Base-by-base conservation (phyloP, 2,797 vertebrate genomes). In the Heliangelus exortis region DNA sequence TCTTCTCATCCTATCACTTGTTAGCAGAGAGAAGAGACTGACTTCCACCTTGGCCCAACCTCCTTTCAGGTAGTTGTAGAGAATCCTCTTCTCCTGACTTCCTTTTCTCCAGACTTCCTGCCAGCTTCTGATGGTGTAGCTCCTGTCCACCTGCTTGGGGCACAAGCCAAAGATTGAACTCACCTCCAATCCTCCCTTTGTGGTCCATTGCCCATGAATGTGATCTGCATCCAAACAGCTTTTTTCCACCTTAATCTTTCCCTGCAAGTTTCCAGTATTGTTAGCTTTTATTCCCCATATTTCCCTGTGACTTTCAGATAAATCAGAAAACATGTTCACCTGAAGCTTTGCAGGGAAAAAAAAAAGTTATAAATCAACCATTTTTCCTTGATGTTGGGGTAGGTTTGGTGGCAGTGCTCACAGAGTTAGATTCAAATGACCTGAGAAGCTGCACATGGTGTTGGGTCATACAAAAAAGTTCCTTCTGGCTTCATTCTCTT, bases 381-480 rank as follows among this genome's bases (percentile, higher is more conserved):
- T 4, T 7, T 68, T 94, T 74, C 80, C 69, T 91, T 80, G 77
- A 69, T 22, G 16, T 23, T 0, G 1, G 78, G 71, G 41, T 26
- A 51, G n/a, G 50, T 90, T 95, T 90, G 53, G 53, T 54, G 76
- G 58, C 82, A 78, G 36, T 45, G 61, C 81, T 89, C 1, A 0
- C 48, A 77, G 79, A 75, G 39, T 65, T 78, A 77, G 58, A n/a
- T 45, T 54, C 45, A 33, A 66, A 66, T 57, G 84, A 91, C 81
- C 76, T 77, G 75, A 91, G 78, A 83, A 87, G 79, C 66, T 92
- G 71, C 73, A 76, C 50, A 81, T 82, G 78, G 65, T 15, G 3
- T 45, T 95, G 90, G 61, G 61, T 77, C 84, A 55, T 66, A 88
- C 92, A 78, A 92, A 92, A 21, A 90, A 92, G 87, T 79, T 92